A percentile compares a stretch with the other conserved stretches of the same genome.
phyloP scores from a whole-genome alignment of 2,888 invertebrate genomes.

The Cabera pusaria region DNA sequence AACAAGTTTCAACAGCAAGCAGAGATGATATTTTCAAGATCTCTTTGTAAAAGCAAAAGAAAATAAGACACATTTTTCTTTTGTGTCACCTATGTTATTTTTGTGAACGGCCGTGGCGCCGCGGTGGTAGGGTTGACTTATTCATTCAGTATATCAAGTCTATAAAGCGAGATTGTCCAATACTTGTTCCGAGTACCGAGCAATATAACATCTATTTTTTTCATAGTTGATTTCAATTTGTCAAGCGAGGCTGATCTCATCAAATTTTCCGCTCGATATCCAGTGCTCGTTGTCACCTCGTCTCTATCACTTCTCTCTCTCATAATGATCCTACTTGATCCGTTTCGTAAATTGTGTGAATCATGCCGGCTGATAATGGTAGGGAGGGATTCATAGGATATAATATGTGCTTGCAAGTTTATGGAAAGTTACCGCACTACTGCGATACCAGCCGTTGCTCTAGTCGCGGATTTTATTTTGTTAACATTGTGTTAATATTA shows the following conservation, averaged over 20 bases:
- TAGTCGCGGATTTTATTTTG: neutral
- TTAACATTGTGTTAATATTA: no score
- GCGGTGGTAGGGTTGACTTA: constrained; percentile 10
- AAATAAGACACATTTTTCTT: constrained; percentile 42
- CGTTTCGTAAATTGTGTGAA: constrained; percentile 49
- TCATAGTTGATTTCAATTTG: constrained; percentile 18
- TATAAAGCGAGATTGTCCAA: no score
- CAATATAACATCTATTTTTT: constrained; percentile 1
- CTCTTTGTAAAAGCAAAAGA: constrained; percentile 39
- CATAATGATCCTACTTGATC: constrained; percentile 41
- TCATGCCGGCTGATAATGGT: constrained; percentile 48
- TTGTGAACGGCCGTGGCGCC: constrained; percentile 22
- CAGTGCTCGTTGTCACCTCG: constrained; percentile 33
- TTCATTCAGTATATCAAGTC: no score
- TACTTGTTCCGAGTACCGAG: no score
- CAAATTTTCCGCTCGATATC: constrained; percentile 32
- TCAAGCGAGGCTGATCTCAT: constrained; percentile 13
- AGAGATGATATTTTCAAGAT: constrained; percentile 42
- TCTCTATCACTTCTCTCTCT: constrained; percentile 34
- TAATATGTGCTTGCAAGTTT: constrained; percentile 18
- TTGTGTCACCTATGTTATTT: constrained; percentile 34
- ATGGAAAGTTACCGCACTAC: constrained; percentile 6
- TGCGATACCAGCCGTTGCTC: constrained; percentile 3
- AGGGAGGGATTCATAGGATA: constrained; percentile 15
- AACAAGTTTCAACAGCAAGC: constrained; percentile 37